A percentile compares a stretch with the other conserved stretches of the same genome.
Conservation (phyloP, 2,797 vertebrate species). For the Scyliorhinus canicula region DNA sequence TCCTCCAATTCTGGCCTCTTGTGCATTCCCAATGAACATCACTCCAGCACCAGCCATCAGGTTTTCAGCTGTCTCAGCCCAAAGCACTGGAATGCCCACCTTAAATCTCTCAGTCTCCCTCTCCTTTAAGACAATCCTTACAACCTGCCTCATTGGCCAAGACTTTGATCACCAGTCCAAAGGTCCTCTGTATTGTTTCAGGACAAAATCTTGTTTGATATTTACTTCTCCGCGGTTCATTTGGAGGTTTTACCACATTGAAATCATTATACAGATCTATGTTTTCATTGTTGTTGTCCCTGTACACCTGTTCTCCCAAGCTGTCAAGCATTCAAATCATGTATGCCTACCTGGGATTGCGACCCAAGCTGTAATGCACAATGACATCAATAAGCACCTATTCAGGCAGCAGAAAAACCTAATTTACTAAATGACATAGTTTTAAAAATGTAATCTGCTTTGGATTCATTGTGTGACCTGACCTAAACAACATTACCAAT, state of each 20-base stretch:
- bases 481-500: not conserved
- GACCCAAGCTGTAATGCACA: not conserved
- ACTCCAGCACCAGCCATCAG: too few species aligned
- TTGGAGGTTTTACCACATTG: not conserved
- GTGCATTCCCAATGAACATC: too few species aligned
- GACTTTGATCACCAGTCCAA: not conserved
- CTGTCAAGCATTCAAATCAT: not conserved
- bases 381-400: not conserved
- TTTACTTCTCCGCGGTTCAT: not conserved
- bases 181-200: not conserved
- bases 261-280: not conserved
- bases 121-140: not conserved
- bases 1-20: too few species aligned
- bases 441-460: constrained; percentile 11
- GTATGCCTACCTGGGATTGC: not conserved
- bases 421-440: constrained; percentile 18
- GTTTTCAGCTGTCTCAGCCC: too few species aligned
- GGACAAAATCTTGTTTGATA: not conserved
- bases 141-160: not conserved
- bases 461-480: constrained; percentile 36
- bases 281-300: not conserved
- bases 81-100: too few species aligned
- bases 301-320: not conserved
- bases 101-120: not conserved
- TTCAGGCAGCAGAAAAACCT: not conserved